Base-by-base conservation (phyloP, 2,113 vertebrate species). In the Oxygymnocypris stewartii region DNA sequence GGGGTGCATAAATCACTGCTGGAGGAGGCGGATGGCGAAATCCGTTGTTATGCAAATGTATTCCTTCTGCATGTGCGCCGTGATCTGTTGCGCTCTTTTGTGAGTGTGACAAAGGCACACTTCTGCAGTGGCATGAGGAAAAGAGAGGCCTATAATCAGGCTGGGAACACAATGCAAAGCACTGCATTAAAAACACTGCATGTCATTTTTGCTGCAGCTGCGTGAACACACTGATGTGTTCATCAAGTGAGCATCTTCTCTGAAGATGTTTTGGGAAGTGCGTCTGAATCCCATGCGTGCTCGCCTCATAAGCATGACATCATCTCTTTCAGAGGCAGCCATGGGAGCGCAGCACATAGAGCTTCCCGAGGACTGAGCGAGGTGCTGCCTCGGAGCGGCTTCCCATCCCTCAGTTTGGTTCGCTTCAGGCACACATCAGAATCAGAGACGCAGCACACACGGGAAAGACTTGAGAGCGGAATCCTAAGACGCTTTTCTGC, bases 291-390 rank as follows among this genome's bases (percentile, higher is more conserved):
- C 86, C 86, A 61, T 61, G 57, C 8, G 23, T n/a, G 57, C 57
- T 93, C 93, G 92, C 90, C 92, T 92, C 93, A 93, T 85, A 89
- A 91, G 89, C 87, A 95, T 96, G 95, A 96, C 94, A 96, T 96
- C 95, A 97, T 94, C 92, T 40, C 86, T 92, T 92, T 77, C 87
- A 88, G 42, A 61, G 1, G 78, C 84, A 51, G 86, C 93, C 93
- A 94, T 95, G 88, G 90, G 87, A 87, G 88, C 83, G 42, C 28
- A 78, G 90, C 88, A 87, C 91, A 83, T 87, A 89, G 16, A 91
- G 42, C 90, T 91, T 94, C 92, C 92, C 37, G 91, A 91, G 92
- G 80, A 82, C 12, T 2, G 71, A 65, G 80, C 1, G 73, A 63
- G 59, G 77, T 54, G 13, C 54, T 57, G 54, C 54, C 54, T 57